Percentiles rank a stretch among this genome's conserved stretches.
These are phyloP conservation scores for Drosophila kurseongensis DNA, from an alignment of 1,140 invertebrate genomes.

Conservation along the genomic window DNA sequence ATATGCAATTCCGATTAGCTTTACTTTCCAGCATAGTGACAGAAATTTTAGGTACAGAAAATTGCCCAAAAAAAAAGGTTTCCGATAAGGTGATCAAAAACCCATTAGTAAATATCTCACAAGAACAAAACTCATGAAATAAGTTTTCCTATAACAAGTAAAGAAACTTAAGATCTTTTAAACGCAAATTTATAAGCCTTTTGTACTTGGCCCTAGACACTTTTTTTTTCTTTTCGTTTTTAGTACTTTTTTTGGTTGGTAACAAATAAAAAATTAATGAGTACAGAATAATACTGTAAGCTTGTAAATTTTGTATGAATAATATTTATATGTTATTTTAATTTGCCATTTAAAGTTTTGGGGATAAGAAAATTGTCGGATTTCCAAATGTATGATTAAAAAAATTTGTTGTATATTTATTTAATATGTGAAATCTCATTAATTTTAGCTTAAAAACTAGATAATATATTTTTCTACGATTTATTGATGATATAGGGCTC, in stretches of 20 bases:
- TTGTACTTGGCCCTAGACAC: slow-evolving; percentile 1
- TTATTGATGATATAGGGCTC: slow-evolving; percentile 6
- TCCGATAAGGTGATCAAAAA: slow-evolving; percentile 10
- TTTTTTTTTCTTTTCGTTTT: not conserved
- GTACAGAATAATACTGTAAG: too few species aligned
- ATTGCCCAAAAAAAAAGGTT: not conserved
- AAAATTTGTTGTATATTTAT: too few species aligned
- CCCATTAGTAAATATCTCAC: slow-evolving; percentile 3
- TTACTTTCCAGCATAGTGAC: slow-evolving; percentile 13
- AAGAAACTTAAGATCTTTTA: not conserved
- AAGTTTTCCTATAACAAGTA: not conserved
- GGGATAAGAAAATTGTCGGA: too few species aligned
- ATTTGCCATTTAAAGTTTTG: too few species aligned
- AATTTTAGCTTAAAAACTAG: not conserved
- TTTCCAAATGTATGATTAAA: too few species aligned
- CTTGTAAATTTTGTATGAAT: too few species aligned
- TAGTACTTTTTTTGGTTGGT: too few species aligned
- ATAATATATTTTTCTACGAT: not conserved
- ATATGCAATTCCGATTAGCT: slow-evolving; percentile 40
- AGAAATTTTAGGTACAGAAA: slow-evolving; percentile 1
- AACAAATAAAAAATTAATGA: too few species aligned
- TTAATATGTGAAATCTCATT: too few species aligned
- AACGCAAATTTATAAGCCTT: not conserved
- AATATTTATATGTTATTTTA: too few species aligned
- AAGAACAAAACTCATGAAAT: not conserved